Conservation (phyloP, 2,113 vertebrate species). For the Anarhynchus alexandrinus region DNA sequence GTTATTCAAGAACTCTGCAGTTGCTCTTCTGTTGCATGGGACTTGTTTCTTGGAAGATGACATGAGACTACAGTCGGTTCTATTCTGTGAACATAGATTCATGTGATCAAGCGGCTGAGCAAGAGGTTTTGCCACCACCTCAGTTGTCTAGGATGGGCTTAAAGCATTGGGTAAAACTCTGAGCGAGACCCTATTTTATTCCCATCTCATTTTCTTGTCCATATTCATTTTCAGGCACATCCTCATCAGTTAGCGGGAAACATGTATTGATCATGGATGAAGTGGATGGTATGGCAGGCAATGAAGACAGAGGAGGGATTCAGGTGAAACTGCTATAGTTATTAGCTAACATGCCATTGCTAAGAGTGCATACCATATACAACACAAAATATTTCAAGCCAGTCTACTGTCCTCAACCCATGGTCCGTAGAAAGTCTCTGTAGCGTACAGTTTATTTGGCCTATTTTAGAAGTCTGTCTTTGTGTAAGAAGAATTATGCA, state of each 20-base stretch:
- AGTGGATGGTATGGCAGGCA: conserved; percentile 97
- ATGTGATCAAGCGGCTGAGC: not conserved
- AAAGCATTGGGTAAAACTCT: not conserved
- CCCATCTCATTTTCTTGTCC: conserved; percentile 34
- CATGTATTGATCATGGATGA: conserved; percentile 98
- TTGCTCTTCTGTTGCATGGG: not conserved
- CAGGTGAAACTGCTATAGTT: conserved; percentile 79
- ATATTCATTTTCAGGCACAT: conserved; percentile 75
- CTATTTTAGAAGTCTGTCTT: not conserved
- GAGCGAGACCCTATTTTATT: not conserved
- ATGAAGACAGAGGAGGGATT: conserved; percentile 93
- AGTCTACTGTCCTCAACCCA: not conserved
- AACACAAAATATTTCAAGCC: not conserved
- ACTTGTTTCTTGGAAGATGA: not conserved
- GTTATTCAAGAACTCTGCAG: not conserved
- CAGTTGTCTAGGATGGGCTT: not conserved
- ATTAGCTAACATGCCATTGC: not conserved
- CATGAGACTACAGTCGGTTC: not conserved
- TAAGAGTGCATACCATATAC: not conserved
- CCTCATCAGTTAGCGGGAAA: conserved; percentile 79
- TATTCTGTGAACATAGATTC: not conserved
- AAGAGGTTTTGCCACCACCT: not conserved
- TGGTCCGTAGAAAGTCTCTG: not conserved
- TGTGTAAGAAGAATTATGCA: not conserved
- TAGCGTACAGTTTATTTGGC: not conserved